Percentiles rank a stretch among this genome's conserved stretches.
These are phyloP conservation scores for Malurus melanocephalus DNA, from an alignment of 2,113 vertebrate species.

Conservation along the genomic window DNA sequence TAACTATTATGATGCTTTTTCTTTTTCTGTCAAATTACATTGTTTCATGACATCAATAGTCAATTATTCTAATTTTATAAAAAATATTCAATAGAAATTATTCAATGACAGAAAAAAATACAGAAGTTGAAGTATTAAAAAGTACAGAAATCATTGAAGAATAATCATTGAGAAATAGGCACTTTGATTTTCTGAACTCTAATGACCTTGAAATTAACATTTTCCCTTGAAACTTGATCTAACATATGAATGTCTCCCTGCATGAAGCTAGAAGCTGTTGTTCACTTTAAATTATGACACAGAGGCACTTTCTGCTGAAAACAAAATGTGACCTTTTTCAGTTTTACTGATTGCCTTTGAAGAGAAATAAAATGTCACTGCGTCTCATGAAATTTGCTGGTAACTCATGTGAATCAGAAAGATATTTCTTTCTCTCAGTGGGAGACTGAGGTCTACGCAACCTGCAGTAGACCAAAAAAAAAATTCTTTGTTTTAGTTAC, in stretches of 20 bases:
- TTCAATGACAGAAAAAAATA: neutral
- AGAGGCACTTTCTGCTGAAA: neutral
- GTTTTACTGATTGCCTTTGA: neutral
- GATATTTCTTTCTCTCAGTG: neutral
- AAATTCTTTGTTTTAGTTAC: neutral
- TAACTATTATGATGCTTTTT: neutral
- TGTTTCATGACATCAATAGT: neutral
- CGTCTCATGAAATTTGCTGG: neutral
- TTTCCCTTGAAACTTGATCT: neutral
- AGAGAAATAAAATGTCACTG: constrained; percentile 35
- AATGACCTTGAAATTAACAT: neutral
- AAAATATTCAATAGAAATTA: neutral
- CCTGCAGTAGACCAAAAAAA: neutral
- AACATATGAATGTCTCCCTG: neutral
- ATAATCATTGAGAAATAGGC: neutral
- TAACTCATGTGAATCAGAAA: neutral
- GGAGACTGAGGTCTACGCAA: neutral
- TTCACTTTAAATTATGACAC: neutral
- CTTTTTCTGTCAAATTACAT: neutral
- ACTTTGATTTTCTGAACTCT: neutral
- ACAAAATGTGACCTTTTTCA: constrained; percentile 28
- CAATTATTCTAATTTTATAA: neutral
- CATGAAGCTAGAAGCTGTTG: neutral
- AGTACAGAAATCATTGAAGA: neutral
- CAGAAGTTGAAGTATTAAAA: neutral